phyloP scores from a whole-genome alignment of 2,113 vertebrate genomes.

The Miniopterus natalensis region DNA sequence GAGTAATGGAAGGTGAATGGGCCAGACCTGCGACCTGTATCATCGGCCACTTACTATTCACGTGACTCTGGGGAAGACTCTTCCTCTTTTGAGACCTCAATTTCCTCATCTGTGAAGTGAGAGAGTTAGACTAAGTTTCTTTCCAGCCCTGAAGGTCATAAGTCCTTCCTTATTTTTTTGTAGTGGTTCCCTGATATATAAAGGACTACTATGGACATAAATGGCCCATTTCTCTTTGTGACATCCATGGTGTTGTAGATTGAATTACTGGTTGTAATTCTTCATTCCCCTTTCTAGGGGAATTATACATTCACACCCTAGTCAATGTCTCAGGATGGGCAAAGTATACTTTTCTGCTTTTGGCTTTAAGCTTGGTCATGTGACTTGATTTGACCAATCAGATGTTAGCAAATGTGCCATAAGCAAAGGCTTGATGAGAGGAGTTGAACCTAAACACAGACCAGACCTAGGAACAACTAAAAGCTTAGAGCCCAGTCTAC shows the following conservation, averaged over 20 bases:
- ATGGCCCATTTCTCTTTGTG: neutral
- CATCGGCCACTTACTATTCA: neutral
- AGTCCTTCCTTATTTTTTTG: neutral
- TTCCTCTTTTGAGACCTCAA: slow-evolving; percentile 7
- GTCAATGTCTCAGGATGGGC: neutral
- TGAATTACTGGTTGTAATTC: neutral
- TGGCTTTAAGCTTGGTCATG: neutral
- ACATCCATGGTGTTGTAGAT: neutral
- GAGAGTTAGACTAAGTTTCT: neutral
- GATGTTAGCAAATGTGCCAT: neutral
- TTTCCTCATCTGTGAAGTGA: slow-evolving; percentile 44
- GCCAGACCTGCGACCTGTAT: neutral
- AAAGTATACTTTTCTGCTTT: neutral
- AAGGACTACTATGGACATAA: neutral
- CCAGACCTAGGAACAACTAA: neutral
- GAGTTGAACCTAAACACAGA: neutral
- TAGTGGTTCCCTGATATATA: neutral
- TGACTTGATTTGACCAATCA: neutral
- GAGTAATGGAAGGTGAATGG: neutral
- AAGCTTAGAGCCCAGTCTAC: neutral
- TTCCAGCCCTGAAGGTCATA: neutral
- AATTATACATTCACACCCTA: neutral
- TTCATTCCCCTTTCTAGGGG: neutral
- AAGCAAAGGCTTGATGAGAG: slow-evolving; percentile 17
- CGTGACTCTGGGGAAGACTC: neutral